phyloP scores from a whole-genome alignment of 2,888 invertebrate genomes.

The Stegana nigrithorax region DNA sequence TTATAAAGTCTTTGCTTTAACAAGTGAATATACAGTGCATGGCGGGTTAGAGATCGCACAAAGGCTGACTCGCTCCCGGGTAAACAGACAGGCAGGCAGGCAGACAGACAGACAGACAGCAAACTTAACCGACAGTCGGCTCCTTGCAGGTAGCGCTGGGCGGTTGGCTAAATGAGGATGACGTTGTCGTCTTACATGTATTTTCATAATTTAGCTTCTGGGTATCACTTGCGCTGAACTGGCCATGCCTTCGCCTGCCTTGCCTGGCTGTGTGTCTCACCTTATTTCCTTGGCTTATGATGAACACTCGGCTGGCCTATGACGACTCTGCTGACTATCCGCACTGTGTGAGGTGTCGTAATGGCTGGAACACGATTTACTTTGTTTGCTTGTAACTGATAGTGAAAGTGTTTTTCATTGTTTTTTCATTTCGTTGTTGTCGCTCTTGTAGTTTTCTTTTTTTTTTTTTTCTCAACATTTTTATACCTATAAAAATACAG shows the following conservation, averaged over 20 bases:
- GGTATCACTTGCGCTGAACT: conserved; percentile 38
- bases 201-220: conserved; percentile 54
- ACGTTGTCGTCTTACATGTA: conserved; percentile 34
- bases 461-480: conserved; percentile 12
- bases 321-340: neutral
- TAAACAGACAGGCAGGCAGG: conserved; percentile 8
- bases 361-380: conserved; percentile 41
- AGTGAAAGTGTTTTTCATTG: conserved; percentile 55
- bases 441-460: conserved; percentile 16
- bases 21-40: conserved; percentile 13
- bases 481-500: neutral
- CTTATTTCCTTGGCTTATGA: too few relatives aligned
- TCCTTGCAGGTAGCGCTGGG: neutral
- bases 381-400: conserved; percentile 36
- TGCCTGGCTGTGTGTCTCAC: neutral
- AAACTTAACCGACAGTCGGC: neutral
- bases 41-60: conserved; percentile 3
- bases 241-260: neutral
- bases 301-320: neutral
- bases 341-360: conserved; percentile 56
- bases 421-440: conserved; percentile 17
- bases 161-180: conserved; percentile 8
- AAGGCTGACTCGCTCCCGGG: conserved; percentile 32
- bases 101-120: neutral
- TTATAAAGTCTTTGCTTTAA: conserved; percentile 14